A percentile compares a stretch with the other conserved stretches of the same genome.
These are phyloP conservation scores for Zosterops hypoxanthus DNA, from an alignment of 2,113 vertebrate genomes.

Conservation along the genomic window DNA sequence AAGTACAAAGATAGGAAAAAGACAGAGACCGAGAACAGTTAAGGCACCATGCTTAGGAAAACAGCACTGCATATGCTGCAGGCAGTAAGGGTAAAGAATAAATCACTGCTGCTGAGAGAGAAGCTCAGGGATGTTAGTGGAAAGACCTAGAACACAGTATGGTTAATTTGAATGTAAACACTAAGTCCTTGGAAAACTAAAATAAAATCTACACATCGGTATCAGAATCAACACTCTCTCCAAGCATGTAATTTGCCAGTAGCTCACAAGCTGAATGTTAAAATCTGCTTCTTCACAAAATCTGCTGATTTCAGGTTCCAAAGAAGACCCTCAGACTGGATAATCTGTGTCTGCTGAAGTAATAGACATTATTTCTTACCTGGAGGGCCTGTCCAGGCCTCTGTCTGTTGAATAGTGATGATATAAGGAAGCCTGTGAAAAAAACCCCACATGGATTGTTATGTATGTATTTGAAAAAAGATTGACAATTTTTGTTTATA, in stretches of 20 bases:
- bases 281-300: not conserved
- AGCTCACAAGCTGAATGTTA: not conserved
- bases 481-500: not conserved
- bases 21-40: rapidly evolving
- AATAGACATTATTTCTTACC: constrained; percentile 77
- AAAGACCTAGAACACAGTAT: not conserved
- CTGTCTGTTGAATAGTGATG: constrained; percentile 82
- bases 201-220: not conserved
- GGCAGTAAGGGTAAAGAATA: not conserved
- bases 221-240: not conserved
- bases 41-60: not conserved
- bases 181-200: not conserved
- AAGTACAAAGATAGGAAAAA: not conserved
- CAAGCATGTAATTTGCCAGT: not conserved
- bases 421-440: constrained; percentile 87
- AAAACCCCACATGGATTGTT: constrained; percentile 62
- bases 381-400: constrained; percentile 85
- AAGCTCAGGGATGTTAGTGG: not conserved
- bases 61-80: not conserved
- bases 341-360: not conserved
- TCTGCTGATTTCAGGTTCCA: not conserved
- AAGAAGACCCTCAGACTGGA: not conserved
- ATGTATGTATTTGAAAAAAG: not conserved
- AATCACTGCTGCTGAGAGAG: not conserved
- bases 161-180: not conserved